Percentiles rank a stretch among this genome's conserved stretches.
Evolutionary conservation across 2,113 vertebrate species (phyloP).

Genomic region (Dolichallabes microphthalmus): DNA sequence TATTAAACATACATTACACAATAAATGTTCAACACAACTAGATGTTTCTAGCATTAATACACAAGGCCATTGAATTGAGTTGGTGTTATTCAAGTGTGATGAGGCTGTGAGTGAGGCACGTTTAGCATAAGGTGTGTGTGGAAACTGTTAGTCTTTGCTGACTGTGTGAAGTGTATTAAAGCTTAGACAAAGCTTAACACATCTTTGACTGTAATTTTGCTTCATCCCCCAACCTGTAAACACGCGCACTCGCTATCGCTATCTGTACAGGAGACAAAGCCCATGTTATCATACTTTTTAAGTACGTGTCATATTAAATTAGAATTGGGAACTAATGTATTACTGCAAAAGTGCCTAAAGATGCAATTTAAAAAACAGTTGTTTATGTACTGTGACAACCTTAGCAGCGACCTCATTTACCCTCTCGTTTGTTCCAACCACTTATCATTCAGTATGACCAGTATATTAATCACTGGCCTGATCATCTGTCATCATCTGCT

Average conservation of each 20-base stretch:
- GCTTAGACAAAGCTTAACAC: background rate
- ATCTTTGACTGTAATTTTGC: background rate
- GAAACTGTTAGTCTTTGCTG: background rate
- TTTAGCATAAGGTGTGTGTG: background rate
- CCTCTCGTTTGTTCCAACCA: too few species aligned
- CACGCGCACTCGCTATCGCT: background rate
- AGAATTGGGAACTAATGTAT: too few species aligned
- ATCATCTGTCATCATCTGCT: too few species aligned
- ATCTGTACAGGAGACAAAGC: background rate
- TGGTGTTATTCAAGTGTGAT: background rate
- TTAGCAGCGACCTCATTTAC: too few species aligned
- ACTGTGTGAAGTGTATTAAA: background rate
- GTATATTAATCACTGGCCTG: too few species aligned
- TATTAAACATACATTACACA: background rate
- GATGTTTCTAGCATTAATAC: background rate
- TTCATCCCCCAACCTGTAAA: background rate
- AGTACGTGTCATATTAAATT: background rate
- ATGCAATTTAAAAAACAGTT: too few species aligned
- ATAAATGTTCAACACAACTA: background rate
- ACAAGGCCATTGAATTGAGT: background rate
- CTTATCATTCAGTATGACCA: too few species aligned
- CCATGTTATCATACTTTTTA: background rate
- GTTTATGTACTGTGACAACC: too few species aligned
- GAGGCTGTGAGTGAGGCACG: background rate
- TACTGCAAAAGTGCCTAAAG: too few species aligned